phyloP scores from a whole-genome alignment of 2,113 vertebrate genomes.

The Labrus mixtus region DNA sequence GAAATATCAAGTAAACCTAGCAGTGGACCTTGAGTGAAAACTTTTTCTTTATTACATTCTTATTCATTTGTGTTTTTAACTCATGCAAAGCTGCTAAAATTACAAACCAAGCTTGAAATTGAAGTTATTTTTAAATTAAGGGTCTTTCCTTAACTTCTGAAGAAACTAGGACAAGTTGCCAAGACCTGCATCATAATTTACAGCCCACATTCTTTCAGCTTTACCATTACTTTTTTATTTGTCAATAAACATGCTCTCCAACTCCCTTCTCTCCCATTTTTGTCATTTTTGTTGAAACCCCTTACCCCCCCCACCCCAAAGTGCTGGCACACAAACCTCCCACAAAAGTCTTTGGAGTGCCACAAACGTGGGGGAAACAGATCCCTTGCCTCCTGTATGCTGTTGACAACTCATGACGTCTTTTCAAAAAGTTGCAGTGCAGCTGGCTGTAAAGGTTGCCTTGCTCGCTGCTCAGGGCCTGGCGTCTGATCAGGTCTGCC shows the following conservation, averaged over 20 bases:
- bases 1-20: too few relatives aligned
- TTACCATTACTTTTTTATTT: constrained; percentile 38
- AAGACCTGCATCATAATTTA: constrained; percentile 25
- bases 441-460: constrained; percentile 62
- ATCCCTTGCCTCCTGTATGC: constrained; percentile 66
- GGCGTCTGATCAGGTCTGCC: constrained; percentile 69
- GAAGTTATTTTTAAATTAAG: neutral
- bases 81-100: neutral
- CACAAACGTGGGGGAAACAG: constrained; percentile 60
- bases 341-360: constrained; percentile 67
- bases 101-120: neutral
- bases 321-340: constrained; percentile 55
- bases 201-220: constrained; percentile 27
- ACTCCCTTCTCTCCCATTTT: constrained; percentile 33
- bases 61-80: neutral
- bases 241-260: constrained; percentile 40
- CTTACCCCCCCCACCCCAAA: constrained; percentile 40
- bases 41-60: neutral
- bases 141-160: neutral
- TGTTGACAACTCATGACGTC: constrained; percentile 70
- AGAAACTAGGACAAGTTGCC: neutral
- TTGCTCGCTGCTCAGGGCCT: constrained; percentile 64
- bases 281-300: constrained; percentile 48
- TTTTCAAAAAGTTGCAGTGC: constrained; percentile 55
- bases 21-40: neutral